Percentiles rank a stretch among this genome's conserved stretches.
phyloP scores from a whole-genome alignment of 37 sponge, comb jelly and placozoan species.

The Halisarca cf. caerulea region DNA sequence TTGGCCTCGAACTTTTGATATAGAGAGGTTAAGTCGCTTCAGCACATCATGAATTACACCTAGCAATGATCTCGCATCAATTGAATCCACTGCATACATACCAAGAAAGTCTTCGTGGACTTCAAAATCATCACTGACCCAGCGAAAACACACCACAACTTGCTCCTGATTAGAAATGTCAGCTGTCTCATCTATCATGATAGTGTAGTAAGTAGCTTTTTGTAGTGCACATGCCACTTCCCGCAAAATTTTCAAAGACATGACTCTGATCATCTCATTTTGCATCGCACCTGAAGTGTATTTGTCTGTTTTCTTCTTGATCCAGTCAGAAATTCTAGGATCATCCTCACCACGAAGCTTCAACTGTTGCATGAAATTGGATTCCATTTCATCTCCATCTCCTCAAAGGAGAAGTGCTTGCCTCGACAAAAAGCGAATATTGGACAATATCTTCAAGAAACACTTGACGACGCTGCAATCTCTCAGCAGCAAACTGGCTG shows the following conservation, averaged over 20 bases:
- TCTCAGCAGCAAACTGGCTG: conserved; percentile 29
- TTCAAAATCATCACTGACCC: conserved; percentile 54
- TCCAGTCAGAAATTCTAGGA: conserved; percentile 29
- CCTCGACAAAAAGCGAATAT: conserved; percentile 28
- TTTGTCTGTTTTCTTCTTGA: conserved; percentile 42
- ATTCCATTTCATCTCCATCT: conserved; percentile 41
- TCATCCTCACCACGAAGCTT: conserved; percentile 30
- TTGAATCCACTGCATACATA: conserved; percentile 28
- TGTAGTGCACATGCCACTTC: conserved; percentile 34
- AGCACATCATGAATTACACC: conserved; percentile 43
- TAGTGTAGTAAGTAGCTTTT: conserved; percentile 33
- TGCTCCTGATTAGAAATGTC: conserved; percentile 75
- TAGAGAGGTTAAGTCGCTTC: conserved; percentile 37
- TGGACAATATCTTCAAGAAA: conserved; percentile 13
- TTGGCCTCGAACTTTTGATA: conserved; percentile 50
- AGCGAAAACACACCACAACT: conserved; percentile 44
- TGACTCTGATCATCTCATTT: conserved; percentile 23
- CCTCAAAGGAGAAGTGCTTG: conserved; percentile 36
- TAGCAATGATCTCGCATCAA: conserved; percentile 24
- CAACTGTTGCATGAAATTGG: conserved; percentile 29
- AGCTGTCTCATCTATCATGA: conserved; percentile 77
- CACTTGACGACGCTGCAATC: conserved; percentile 5
- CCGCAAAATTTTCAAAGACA: conserved; percentile 45
- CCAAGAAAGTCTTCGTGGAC: conserved; percentile 56
- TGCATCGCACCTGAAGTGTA: conserved; percentile 37